Percentiles rank a stretch among this genome's conserved stretches.
Conservation (phyloP, 2,113 vertebrate species). For the Aix galericulata region DNA sequence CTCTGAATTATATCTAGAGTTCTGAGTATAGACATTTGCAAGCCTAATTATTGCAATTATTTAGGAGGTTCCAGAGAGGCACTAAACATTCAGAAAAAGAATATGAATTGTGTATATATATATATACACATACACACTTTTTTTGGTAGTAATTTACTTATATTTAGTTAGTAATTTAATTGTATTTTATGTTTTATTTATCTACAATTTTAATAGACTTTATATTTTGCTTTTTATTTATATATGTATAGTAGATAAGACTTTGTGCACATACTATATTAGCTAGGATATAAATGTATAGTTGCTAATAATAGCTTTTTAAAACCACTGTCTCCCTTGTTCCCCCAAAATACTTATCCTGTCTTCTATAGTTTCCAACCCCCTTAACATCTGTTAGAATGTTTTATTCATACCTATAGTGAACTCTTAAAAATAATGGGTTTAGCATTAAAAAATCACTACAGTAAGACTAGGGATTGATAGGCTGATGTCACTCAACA, state of each 20-base stretch:
- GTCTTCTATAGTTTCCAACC: neutral
- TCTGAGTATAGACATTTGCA: neutral
- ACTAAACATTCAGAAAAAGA: neutral
- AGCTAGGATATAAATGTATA: neutral
- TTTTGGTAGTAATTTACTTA: neutral
- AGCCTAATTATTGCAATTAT: neutral
- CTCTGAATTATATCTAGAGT: neutral
- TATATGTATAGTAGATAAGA: neutral
- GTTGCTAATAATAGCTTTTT: neutral
- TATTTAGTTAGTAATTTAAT: neutral
- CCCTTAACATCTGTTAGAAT: neutral
- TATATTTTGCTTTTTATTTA: neutral
- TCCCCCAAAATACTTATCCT: neutral
- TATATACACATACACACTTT: neutral
- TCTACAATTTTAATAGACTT: neutral
- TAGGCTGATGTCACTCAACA: neutral
- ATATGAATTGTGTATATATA: neutral
- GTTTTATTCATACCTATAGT: neutral
- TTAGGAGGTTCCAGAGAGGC: neutral
- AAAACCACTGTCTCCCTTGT: neutral
- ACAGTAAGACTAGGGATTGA: neutral
- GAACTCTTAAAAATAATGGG: neutral
- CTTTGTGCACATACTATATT: neutral
- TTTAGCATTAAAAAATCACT: conserved; percentile 1
- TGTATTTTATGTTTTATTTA: neutral